A percentile compares a stretch with the other conserved stretches of the same genome.
These are phyloP conservation scores for Oligia latruncula DNA, from an alignment of 2,888 invertebrate genomes.

Conservation along the genomic window DNA sequence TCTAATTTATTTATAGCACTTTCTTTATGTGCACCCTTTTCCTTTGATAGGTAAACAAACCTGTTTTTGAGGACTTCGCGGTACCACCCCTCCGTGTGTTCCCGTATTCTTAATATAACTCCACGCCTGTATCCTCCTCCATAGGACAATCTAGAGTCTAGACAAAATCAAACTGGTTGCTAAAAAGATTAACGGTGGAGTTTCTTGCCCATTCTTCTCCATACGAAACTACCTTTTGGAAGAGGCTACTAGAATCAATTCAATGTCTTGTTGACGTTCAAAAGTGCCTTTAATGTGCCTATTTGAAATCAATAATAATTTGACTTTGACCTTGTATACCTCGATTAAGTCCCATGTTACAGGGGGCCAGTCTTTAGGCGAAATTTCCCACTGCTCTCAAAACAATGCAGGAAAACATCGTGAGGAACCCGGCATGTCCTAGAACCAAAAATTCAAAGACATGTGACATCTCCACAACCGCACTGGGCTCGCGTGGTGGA, in stretches of 20 bases:
- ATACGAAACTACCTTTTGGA: too few species aligned
- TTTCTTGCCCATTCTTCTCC: too few species aligned
- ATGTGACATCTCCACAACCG: neutral
- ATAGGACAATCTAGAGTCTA: too few species aligned
- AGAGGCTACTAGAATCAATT: too few species aligned
- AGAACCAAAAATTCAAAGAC: neutral
- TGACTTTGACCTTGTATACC: neutral
- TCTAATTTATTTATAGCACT: conserved; percentile 58
- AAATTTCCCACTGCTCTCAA: neutral
- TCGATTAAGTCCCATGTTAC: neutral
- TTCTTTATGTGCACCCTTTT: conserved; percentile 26
- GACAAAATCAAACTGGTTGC: too few species aligned
- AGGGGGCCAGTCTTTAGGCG: neutral
- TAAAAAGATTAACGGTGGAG: too few species aligned
- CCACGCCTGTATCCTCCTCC: neutral
- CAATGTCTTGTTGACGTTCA: too few species aligned
- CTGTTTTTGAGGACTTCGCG: neutral
- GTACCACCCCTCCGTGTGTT: neutral
- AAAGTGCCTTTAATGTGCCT: too few species aligned
- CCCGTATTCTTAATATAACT: neutral
- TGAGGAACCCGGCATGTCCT: neutral
- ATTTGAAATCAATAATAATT: too few species aligned
- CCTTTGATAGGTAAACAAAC: conserved; percentile 30
- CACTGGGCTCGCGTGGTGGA: neutral
- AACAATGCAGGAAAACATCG: neutral